Base-by-base conservation (phyloP, 2,113 vertebrate genomes). In the Podarcis raffonei region DNA sequence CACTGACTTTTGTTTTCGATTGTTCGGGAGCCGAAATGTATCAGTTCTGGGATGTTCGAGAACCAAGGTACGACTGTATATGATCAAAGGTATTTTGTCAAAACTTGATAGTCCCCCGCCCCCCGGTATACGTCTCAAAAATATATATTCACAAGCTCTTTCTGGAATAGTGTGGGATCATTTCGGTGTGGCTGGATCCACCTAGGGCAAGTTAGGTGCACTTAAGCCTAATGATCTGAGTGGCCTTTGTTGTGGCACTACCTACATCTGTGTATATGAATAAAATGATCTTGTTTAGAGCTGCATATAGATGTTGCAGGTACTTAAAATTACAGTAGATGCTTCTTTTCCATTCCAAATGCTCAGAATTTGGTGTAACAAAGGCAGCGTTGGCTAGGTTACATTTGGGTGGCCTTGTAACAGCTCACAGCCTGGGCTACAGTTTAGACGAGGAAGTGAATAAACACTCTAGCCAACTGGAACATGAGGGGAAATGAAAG, bases 281-380 rank as follows among this genome's bases (percentile, higher is more conserved):
- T 9, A 16, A 53, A 39, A 71, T 30, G n/a, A 48, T 8, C 5
- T 4, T 65, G 32, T 66, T 22, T 22, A 78, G 42, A 86, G 68
- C n/a, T 32, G 59, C 30, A 16, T 42, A 69, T 9, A 42, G 2
- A 53, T 68, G 27, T 69, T n/a, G 25, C 16, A 37, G 18, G 7
- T 7, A 85, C n/a, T 77, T 86, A 11, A 5, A 42, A n/a, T 32
- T n/a, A 32, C 37, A 68, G 62, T 76, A 77, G 23, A 76, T 65
- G 72, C 11, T 79, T 86, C 25, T 15, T 32, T 86, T 27, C 0
- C 20, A 13, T 0, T 16, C 25, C 6, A 76, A 0, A 0, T 57
- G 1, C 7, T 1, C 75, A 62, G 86, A 30, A 76, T n/a, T 89
- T 74, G 9, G 39, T 83, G 5, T 37, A 1, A 62, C 72, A 7